Percentiles rank a stretch among this genome's conserved stretches.
Evolutionary conservation across 2,888 invertebrate genomes (phyloP).

Genomic region (Eucera pruinosa): DNA sequence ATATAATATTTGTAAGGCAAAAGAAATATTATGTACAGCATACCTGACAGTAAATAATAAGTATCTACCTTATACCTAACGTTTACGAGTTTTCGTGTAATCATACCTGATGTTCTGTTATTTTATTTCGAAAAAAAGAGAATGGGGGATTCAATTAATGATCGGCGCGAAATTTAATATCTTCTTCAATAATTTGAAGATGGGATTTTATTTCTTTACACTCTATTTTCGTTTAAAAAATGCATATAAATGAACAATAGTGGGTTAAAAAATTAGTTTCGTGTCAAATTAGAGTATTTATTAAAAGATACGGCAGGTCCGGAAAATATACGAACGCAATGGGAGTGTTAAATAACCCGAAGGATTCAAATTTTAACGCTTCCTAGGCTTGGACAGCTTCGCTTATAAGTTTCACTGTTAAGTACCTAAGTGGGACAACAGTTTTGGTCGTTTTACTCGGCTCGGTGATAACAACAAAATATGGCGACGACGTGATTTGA

Average conservation of each 20-base stretch:
- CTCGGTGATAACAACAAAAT: slow-evolving; percentile 13
- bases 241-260: too few species aligned
- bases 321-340: too few species aligned
- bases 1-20: slow-evolving; percentile 83
- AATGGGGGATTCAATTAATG: too few species aligned
- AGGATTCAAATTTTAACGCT: slow-evolving; percentile 15
- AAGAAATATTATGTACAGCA: slow-evolving; percentile 83
- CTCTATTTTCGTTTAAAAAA: too few species aligned
- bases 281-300: too few species aligned
- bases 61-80: slow-evolving; percentile 80
- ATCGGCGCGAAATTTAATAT: background rate
- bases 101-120: background rate
- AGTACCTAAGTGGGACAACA: slow-evolving; percentile 29
- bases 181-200: too few species aligned
- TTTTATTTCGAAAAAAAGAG: too few species aligned
- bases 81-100: background rate
- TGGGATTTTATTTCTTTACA: too few species aligned
- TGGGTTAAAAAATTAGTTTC: too few species aligned
- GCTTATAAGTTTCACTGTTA: slow-evolving; percentile 16
- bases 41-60: slow-evolving; percentile 83
- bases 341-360: background rate
- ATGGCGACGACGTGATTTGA: slow-evolving; percentile 29
- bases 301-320: too few species aligned
- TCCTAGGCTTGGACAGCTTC: slow-evolving; percentile 1
- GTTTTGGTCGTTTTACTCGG: slow-evolving; percentile 16